Conservation (phyloP, 2,888 invertebrate species). For the Hedya salicella region DNA sequence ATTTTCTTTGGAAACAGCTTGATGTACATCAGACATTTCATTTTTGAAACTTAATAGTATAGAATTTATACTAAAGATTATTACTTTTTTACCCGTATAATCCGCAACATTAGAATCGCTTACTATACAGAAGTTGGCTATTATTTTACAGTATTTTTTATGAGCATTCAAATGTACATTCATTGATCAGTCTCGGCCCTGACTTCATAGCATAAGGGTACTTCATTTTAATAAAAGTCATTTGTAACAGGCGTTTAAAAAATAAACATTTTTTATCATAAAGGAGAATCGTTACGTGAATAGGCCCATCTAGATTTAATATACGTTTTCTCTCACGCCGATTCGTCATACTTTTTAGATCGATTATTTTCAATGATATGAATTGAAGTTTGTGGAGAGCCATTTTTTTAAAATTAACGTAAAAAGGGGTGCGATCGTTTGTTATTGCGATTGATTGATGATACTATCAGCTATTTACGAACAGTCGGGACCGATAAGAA, state of each 20-base stretch:
- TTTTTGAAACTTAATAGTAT: too few species aligned
- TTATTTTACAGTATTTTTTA: conserved; percentile 35
- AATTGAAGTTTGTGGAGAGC: conserved; percentile 51
- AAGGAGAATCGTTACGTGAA: conserved; percentile 55
- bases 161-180: conserved; percentile 31
- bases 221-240: conserved; percentile 66
- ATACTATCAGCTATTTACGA: conserved; percentile 36
- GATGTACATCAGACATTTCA: too few species aligned
- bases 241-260: conserved; percentile 59
- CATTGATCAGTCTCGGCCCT: conserved; percentile 45
- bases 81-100: background rate
- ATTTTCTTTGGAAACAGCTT: too few species aligned
- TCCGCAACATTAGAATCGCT: conserved; percentile 11
- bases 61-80: too few species aligned
- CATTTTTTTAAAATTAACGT: conserved; percentile 50
- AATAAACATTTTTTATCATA: conserved; percentile 72
- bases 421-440: conserved; percentile 50
- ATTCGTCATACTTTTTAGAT: conserved; percentile 77
- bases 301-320: conserved; percentile 58
- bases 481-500: too few species aligned
- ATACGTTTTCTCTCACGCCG: conserved; percentile 61
- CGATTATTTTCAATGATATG: conserved; percentile 65
- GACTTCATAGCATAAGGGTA: conserved; percentile 71
- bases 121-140: conserved; percentile 9
- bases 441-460: conserved; percentile 36